Percentiles rank a stretch among this genome's conserved stretches.
phyloP scores from a whole-genome alignment of 2,888 invertebrate species.

The Druceiella hillmani region DNA sequence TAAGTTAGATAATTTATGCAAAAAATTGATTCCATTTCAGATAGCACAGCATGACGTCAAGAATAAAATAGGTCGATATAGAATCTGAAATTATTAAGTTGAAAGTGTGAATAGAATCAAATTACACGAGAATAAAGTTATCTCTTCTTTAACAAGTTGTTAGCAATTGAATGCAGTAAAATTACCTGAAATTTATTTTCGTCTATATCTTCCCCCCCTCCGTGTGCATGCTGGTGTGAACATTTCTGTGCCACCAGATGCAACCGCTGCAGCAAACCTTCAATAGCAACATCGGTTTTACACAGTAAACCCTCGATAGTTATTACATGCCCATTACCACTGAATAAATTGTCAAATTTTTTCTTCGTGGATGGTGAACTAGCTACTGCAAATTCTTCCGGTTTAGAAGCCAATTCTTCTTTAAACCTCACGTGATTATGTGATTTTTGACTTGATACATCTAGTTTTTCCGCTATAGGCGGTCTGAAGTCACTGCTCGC shows the following conservation, averaged over 20 bases:
- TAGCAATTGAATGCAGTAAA: no score
- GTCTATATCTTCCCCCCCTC: constrained; percentile 68
- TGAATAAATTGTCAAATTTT: constrained; percentile 36
- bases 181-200: constrained; percentile 70
- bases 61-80: no score
- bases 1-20: no score
- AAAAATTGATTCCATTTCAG: no score
- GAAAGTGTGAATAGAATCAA: no score
- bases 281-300: constrained; percentile 66
- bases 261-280: constrained; percentile 59
- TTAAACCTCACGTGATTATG: constrained; percentile 48
- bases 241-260: constrained; percentile 69
- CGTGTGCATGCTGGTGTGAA: constrained; percentile 66
- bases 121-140: no score
- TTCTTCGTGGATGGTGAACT: constrained; percentile 41
- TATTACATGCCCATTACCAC: constrained; percentile 50
- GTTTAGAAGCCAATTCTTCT: constrained; percentile 38
- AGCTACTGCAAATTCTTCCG: constrained; percentile 43
- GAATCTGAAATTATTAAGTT: no score
- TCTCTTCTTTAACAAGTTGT: no score
- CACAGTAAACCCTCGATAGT: constrained; percentile 57
- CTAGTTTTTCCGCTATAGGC: constrained; percentile 35
- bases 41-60: no score
- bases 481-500: constrained; percentile 39
- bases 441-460: constrained; percentile 34